Evolutionary conservation across 2,888 invertebrate genomes (phyloP).

Genomic region (Epirrhoe alternata): DNA sequence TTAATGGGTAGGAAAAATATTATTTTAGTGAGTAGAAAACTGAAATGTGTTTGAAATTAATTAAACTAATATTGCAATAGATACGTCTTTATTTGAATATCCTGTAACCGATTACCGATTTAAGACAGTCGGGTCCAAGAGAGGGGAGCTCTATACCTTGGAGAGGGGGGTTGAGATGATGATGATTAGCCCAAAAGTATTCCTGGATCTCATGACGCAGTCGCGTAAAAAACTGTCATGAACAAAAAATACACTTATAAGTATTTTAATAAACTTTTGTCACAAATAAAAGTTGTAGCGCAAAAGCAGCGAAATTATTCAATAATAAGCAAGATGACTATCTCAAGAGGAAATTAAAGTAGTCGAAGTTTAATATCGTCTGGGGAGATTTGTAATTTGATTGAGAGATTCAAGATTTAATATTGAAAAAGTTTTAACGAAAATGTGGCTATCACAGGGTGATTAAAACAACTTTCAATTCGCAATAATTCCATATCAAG

Average conservation of each 20-base stretch:
- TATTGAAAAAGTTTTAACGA: conserved; percentile 7
- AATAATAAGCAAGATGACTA: conserved; percentile 40
- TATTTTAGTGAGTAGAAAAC: too few species aligned
- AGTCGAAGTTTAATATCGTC: conserved; percentile 48
- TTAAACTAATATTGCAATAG: too few species aligned
- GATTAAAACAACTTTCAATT: too few species aligned
- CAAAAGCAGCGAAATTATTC: conserved; percentile 30
- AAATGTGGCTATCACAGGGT: background rate
- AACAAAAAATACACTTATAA: background rate
- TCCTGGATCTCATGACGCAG: too few species aligned
- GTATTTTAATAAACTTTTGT: background rate
- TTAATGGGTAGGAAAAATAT: too few species aligned
- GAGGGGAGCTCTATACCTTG: too few species aligned
- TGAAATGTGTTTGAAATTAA: too few species aligned
- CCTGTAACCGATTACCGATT: too few species aligned
- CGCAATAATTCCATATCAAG: background rate
- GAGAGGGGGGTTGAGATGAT: too few species aligned
- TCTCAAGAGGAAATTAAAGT: conserved; percentile 46
- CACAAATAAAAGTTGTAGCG: conserved; percentile 6
- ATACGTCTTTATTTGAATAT: too few species aligned
- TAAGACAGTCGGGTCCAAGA: too few species aligned
- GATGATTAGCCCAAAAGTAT: too few species aligned
- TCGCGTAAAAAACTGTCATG: background rate
- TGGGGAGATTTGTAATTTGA: conserved; percentile 38
- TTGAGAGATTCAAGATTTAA: conserved; percentile 24